Base-by-base conservation (phyloP, 2,888 invertebrate genomes). In the Phengaris alcon region DNA sequence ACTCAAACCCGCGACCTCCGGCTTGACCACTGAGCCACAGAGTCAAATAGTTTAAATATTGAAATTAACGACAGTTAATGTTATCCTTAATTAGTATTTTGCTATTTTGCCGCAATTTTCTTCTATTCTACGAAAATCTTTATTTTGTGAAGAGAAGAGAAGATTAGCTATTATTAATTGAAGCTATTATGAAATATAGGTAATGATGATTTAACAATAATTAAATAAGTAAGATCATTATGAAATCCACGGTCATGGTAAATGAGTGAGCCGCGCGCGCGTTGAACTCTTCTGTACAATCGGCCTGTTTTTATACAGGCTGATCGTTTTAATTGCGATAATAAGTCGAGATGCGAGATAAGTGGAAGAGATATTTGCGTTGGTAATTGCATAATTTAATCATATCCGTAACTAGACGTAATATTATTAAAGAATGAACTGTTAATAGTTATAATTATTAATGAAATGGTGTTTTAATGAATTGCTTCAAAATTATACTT, bases 221-320 rank as follows among this genome's bases (percentile, higher is more conserved):
- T 70, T 22, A 59, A 57, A 73, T 8, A 74, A 57, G 13, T 59
- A 48, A 48, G 64, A 59, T 74, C 59, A 46, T 55, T 22, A 64
- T 64, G 64, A 64, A 64, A 73, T n/a, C 46, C 48, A 59, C 59
- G 48, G 64, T 69, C 15, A 48, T 69, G 55, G 48, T 48, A 69
- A 57, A 48, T 48, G 48, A 46, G 70, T 75, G 80, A 79, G 75
- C 54, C 48, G 51, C 68, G 79, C 80, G 80, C 83, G 82, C 88
- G 86, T 88, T 88, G 83, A 87, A 85, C 85, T 88, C 84, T 85
- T 86, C 87, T 85, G 81, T 85, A 84, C 22, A 22, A 48, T 51
- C 15, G 51, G 51, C 3, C 54, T 12, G 15, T 74, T 52, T 54
- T 22, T 68, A 35, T 12, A n/a, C 44, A 12, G 51, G 10, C 44